Conservation (phyloP, 2,113 vertebrate genomes). For the Odobenus rosmarus region DNA sequence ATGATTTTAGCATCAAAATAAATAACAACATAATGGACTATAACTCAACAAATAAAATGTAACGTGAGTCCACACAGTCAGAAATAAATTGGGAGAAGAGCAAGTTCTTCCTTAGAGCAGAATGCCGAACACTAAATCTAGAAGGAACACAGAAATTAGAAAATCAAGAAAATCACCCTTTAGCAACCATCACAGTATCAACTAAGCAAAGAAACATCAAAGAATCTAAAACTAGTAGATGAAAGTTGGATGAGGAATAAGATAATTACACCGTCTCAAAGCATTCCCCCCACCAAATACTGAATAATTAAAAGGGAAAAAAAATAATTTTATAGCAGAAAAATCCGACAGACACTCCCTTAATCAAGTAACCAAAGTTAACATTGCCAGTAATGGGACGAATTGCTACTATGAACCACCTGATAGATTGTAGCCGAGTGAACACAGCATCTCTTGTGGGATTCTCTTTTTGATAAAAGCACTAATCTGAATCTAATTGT, state of each 20-base stretch:
- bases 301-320: background rate
- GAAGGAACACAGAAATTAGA: background rate
- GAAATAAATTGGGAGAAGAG: background rate
- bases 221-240: background rate
- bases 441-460: background rate
- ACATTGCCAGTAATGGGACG: background rate
- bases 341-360: background rate
- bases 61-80: background rate
- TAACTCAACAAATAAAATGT: background rate
- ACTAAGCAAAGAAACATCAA: background rate
- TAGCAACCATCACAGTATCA: background rate
- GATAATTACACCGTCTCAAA: background rate
- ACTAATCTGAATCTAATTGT: background rate
- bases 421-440: background rate
- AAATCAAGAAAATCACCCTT: slow-evolving; percentile 7
- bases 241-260: background rate
- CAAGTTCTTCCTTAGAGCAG: background rate
- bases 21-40: background rate
- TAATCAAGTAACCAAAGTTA: background rate
- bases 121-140: background rate
- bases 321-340: background rate
- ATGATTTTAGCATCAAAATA: background rate
- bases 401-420: background rate
- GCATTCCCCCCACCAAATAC: background rate
- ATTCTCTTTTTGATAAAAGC: background rate